phyloP scores from a whole-genome alignment of 2,113 vertebrate species.

The Ptyas mucosa region DNA sequence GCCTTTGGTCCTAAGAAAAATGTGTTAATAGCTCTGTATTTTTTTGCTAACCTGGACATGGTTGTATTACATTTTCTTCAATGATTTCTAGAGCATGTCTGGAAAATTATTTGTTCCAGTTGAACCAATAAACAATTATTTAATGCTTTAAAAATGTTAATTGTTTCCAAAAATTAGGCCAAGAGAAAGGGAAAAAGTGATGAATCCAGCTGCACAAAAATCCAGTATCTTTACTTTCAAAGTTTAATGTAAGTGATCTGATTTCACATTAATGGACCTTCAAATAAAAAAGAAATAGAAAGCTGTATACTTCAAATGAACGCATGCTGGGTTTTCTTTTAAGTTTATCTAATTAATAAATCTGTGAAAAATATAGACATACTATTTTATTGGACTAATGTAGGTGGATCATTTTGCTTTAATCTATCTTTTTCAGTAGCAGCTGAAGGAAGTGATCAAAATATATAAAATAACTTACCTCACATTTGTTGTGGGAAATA shows the following conservation, averaged over 20 bases:
- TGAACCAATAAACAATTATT: background rate
- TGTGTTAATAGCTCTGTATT: background rate
- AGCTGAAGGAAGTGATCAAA: background rate
- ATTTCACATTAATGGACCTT: background rate
- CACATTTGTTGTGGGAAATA: background rate
- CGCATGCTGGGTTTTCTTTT: background rate
- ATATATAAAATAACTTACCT: background rate
- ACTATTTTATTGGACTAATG: background rate
- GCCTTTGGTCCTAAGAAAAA: background rate
- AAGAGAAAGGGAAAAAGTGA: background rate
- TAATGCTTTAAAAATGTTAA: background rate
- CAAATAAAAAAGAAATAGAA: background rate
- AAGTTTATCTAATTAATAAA: background rate
- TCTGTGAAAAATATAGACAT: background rate
- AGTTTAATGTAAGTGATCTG: background rate
- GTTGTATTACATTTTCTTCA: background rate
- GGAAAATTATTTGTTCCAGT: background rate
- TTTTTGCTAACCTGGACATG: background rate
- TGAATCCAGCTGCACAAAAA: background rate
- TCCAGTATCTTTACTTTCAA: background rate
- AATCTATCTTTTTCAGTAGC: background rate
- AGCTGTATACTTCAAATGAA: background rate
- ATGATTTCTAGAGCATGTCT: background rate
- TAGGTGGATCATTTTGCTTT: background rate
- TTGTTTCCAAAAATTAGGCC: accelerated